Evolutionary conservation across 92 coral and sea anemone species (phyloP).

Genomic region (Phenganax stokvisi): DNA sequence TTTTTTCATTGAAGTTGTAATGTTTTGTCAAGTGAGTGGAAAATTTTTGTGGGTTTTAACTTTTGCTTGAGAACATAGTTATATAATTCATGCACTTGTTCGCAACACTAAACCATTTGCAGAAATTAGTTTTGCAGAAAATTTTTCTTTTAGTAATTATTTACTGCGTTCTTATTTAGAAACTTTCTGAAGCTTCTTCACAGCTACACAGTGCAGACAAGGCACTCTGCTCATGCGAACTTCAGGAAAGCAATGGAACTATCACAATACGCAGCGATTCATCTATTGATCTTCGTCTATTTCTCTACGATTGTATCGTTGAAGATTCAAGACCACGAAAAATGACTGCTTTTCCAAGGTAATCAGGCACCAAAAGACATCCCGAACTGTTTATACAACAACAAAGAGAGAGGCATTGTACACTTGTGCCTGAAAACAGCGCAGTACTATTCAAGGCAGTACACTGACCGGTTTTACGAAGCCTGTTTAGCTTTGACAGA

Average conservation of each 20-base stretch:
- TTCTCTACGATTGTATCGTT: slow-evolving; percentile 68
- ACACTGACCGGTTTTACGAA: no score
- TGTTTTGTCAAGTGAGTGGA: no score
- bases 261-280: slow-evolving; percentile 66
- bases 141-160: no score
- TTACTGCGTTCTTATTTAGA: not conserved
- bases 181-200: not conserved
- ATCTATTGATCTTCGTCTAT: slow-evolving; percentile 68
- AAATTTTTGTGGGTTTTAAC: no score
- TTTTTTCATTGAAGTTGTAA: not conserved
- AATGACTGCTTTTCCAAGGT: slow-evolving; percentile 85
- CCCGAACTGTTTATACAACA: no score
- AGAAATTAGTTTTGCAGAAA: not conserved
- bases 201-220: slow-evolving; percentile 57
- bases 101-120: not conserved
- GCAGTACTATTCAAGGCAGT: no score
- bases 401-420: no score
- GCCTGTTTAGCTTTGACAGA: no score
- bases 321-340: slow-evolving; percentile 74
- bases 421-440: no score
- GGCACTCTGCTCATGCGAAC: slow-evolving; percentile 65
- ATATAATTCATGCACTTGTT: not conserved
- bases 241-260: slow-evolving; percentile 60
- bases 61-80: no score
- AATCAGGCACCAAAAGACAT: not conserved